These are phyloP conservation scores for Prionace glauca DNA, from an alignment of 2,797 vertebrate species.

Conservation along the genomic window DNA sequence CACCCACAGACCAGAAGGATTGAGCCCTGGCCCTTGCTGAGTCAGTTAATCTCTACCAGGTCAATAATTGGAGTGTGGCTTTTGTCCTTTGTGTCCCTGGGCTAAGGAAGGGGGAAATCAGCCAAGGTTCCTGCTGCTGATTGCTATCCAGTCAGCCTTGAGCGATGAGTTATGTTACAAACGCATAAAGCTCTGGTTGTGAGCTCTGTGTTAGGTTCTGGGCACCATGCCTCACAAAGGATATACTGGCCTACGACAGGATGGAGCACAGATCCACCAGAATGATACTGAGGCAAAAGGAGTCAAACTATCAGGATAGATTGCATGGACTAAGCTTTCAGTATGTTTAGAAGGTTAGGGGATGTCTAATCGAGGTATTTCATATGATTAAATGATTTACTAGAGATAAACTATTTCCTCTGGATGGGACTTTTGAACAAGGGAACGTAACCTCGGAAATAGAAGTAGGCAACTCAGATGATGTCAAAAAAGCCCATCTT, in stretches of 20 bases:
- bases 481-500: neutral
- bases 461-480: neutral
- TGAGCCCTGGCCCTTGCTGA: neutral
- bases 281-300: neutral
- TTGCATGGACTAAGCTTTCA: neutral
- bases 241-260: neutral
- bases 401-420: neutral
- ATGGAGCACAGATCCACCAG: neutral
- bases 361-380: neutral
- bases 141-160: neutral
- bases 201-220: neutral
- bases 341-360: neutral
- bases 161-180: neutral
- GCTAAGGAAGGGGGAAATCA: neutral
- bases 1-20: neutral
- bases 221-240: neutral
- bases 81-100: neutral
- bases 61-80: neutral
- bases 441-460: neutral
- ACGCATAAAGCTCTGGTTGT: neutral
- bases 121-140: neutral
- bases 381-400: neutral
- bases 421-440: neutral
- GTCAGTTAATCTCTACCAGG: neutral
- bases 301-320: neutral